Evolutionary conservation across 2,888 invertebrate species (phyloP).

Genomic region (Amblyteles armatorius): DNA sequence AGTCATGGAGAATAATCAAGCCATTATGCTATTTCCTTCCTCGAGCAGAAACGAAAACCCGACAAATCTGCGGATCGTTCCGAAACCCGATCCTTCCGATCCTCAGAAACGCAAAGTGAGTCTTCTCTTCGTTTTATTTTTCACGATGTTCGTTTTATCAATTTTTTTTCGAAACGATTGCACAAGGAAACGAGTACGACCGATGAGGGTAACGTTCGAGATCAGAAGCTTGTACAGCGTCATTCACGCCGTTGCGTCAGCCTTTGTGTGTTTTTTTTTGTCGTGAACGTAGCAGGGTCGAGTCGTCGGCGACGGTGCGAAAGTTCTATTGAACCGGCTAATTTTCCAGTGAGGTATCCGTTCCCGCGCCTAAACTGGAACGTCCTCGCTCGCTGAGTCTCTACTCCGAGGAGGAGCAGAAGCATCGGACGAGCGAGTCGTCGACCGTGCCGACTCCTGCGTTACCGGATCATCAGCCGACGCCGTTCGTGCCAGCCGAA

Average conservation of each 20-base stretch:
- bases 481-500: conserved; percentile 66
- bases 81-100: conserved; percentile 29
- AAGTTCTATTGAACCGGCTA: conserved; percentile 13
- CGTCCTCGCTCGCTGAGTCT: conserved; percentile 81
- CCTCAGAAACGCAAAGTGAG: conserved; percentile 38
- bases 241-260: background rate
- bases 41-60: conserved; percentile 3
- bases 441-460: conserved; percentile 77
- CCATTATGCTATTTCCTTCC: conserved; percentile 14
- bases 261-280: background rate
- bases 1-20: background rate
- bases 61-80: conserved; percentile 19
- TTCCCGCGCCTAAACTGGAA: conserved; percentile 74
- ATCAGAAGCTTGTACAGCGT: background rate
- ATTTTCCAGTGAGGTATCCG: conserved; percentile 75
- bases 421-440: conserved; percentile 75
- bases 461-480: conserved; percentile 71
- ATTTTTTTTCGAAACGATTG: conserved; percentile 1
- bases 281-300: background rate
- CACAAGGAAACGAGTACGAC: background rate
- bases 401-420: conserved; percentile 79
- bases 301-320: background rate
- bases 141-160: background rate
- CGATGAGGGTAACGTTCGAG: background rate
- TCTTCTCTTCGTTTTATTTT: conserved; percentile 6